These are phyloP conservation scores for Dryobota labecula DNA, from an alignment of 2,888 invertebrate genomes.

Conservation along the genomic window DNA sequence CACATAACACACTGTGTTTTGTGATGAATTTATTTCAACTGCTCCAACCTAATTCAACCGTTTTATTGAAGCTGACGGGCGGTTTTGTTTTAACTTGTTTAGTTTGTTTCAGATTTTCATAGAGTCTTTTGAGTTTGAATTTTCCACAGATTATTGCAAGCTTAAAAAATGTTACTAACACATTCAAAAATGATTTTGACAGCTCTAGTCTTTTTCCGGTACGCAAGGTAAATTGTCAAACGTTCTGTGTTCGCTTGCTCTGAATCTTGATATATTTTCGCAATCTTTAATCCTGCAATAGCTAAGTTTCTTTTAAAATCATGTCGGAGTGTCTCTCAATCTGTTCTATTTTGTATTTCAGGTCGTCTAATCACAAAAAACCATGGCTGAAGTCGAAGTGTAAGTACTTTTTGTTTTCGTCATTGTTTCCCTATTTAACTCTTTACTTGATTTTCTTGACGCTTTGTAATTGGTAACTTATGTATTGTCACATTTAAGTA, in stretches of 20 bases:
- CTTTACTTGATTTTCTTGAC: too few species aligned
- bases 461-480: background rate
- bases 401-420: slow-evolving; percentile 90
- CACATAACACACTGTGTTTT: too few species aligned
- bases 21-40: background rate
- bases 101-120: background rate
- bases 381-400: slow-evolving; percentile 96
- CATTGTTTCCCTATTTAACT: slow-evolving; percentile 26
- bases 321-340: slow-evolving; percentile 74
- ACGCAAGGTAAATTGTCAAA: slow-evolving; percentile 90
- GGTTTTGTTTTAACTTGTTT: background rate
- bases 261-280: slow-evolving; percentile 81
- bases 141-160: slow-evolving; percentile 31
- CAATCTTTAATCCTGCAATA: slow-evolving; percentile 75
- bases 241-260: slow-evolving; percentile 76
- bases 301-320: slow-evolving; percentile 59
- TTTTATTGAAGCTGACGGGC: background rate
- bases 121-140: background rate
- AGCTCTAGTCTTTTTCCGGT: slow-evolving; percentile 86
- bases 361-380: slow-evolving; percentile 83
- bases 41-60: background rate
- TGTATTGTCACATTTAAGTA: background rate
- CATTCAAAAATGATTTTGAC: slow-evolving; percentile 60
- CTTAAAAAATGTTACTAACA: slow-evolving; percentile 30
- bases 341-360: slow-evolving; percentile 85